phyloP scores from a whole-genome alignment of 2,113 vertebrate species.

The Syrmaticus mikado region DNA sequence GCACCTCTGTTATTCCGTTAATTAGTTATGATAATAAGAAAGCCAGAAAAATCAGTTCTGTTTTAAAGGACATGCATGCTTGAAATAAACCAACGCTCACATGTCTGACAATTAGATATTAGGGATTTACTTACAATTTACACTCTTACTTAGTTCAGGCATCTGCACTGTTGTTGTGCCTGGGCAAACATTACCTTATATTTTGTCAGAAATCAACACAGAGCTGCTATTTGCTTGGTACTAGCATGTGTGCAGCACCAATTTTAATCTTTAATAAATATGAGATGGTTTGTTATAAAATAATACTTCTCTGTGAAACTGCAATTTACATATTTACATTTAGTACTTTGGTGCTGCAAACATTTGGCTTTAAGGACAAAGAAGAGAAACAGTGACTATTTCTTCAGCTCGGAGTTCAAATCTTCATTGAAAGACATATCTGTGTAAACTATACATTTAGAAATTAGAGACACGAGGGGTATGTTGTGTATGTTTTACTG shows the following conservation, averaged over 20 bases:
- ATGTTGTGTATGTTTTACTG: background rate
- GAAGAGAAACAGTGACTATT: background rate
- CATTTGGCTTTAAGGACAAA: background rate
- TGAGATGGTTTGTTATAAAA: background rate
- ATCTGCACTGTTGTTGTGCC: background rate
- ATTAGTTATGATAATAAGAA: background rate
- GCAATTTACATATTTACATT: background rate
- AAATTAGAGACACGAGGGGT: background rate
- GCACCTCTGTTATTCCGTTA: conserved; percentile 6
- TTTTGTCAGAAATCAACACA: background rate
- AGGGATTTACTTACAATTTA: background rate
- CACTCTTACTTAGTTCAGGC: background rate
- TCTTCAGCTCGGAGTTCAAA: background rate
- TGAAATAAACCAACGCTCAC: background rate
- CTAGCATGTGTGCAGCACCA: background rate
- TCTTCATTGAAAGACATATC: background rate
- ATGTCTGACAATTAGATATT: background rate
- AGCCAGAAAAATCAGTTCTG: background rate
- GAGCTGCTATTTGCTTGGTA: background rate
- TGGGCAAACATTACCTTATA: background rate
- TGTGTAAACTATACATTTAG: background rate
- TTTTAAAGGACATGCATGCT: background rate
- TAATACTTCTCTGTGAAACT: background rate
- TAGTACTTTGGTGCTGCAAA: background rate
- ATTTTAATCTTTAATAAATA: background rate